Percentiles rank a stretch among this genome's conserved stretches.
These are phyloP conservation scores for Boloria euphrosyne DNA, from an alignment of 2,888 invertebrate genomes.

Conservation along the genomic window DNA sequence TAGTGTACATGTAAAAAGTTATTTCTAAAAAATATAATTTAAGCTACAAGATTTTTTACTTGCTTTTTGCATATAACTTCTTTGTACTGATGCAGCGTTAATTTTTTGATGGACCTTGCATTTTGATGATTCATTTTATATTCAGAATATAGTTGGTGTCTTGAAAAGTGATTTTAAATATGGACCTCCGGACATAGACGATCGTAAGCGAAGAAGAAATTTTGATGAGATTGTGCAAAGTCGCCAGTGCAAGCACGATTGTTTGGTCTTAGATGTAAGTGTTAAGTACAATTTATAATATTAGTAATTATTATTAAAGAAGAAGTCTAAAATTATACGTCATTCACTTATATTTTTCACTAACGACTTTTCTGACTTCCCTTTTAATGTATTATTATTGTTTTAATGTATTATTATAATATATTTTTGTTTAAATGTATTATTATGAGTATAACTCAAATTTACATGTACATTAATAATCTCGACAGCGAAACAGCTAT, in stretches of 20 bases:
- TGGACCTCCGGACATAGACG: conserved; percentile 60
- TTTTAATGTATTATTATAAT: too few species aligned
- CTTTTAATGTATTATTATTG: too few species aligned
- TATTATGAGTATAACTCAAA: too few species aligned
- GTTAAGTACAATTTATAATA: too few species aligned
- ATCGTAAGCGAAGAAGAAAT: conserved; percentile 52
- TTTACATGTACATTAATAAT: too few species aligned
- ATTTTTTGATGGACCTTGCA: neutral
- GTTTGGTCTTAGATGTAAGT: conserved; percentile 62
- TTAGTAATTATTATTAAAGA: too few species aligned
- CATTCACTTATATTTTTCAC: too few species aligned
- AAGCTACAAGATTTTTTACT: neutral
- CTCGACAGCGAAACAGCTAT: too few species aligned
- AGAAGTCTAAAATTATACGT: too few species aligned
- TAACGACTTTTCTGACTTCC: too few species aligned
- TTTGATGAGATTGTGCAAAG: conserved; percentile 53
- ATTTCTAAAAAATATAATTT: neutral
- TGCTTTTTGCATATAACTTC: neutral
- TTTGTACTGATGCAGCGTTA: neutral
- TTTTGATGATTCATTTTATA: conserved; percentile 13
- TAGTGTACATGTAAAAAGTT: neutral
- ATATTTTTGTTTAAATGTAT: too few species aligned
- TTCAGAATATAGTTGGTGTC: conserved; percentile 58
- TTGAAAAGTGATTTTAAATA: conserved; percentile 54
- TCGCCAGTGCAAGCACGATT: conserved; percentile 58